Evolutionary conservation across 2,888 invertebrate genomes (phyloP), one percentile per base, ranked within the genome.

Genomic region (Megastigmus dorsalis): DNA sequence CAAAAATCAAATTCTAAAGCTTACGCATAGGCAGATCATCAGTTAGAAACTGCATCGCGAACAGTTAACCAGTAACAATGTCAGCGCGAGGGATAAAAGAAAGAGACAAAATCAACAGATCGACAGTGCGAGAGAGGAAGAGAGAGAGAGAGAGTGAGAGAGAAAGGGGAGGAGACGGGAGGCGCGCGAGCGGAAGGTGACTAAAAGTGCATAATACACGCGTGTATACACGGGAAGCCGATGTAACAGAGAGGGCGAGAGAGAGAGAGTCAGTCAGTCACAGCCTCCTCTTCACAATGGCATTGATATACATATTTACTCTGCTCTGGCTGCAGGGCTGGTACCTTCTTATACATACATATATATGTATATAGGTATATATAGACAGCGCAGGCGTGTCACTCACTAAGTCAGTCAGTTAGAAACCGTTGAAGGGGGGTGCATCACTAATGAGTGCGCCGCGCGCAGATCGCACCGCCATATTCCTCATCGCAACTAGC

Each of bases 391-490:
- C 78, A 79, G 79, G 82, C 80, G 79, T 80, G 81, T 83, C 83
- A 80, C 80, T 83, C 82, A 82, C 82, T 84, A 82, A 83, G 82
- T 83, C 84, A 82, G 81, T 83, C 83, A 82, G 83, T 81, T 80
- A 79, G 15, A 9, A 48, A 38, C 18, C 66, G 66, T 66, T 66
- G 72, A 66, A 66, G 65, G 72, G 79, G 84, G 86, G 84, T 86
- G 84, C 85, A 87, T 87, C 82, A 82, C 80, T 85, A 86, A 86
- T 84, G 82, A 86, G 83, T 78, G 80, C 79, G n/a, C n/a, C n/a
- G n/a, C n/a, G n/a, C n/a, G n/a, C n/a, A n/a, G n/a, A n/a, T n/a
- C n/a, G n/a, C 79, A 41, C 78, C 78, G 80, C 79, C 80, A 77
- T n/a, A n/a, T 82, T 81, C 82, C 80, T 55, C 79, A n/a, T n/a